Conservation (phyloP, 1,140 invertebrate genomes). For the Lerema accius region DNA sequence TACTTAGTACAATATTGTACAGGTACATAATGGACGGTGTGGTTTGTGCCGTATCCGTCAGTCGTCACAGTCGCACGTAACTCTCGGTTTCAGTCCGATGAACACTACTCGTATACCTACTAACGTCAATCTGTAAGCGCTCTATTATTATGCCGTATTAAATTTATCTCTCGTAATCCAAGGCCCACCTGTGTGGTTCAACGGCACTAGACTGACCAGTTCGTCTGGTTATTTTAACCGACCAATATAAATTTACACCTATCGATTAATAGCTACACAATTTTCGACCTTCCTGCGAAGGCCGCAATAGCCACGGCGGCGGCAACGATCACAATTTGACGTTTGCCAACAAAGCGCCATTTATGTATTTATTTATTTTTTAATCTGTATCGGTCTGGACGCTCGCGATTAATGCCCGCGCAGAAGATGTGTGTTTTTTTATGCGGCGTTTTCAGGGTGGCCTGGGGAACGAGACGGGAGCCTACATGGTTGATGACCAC, state of each 20-base stretch:
- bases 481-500: conserved; percentile 35
- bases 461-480: conserved; percentile 35
- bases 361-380: conserved; percentile 71
- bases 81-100: conserved; percentile 55
- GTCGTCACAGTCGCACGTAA: conserved; percentile 31
- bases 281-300: conserved; percentile 54
- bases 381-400: conserved; percentile 65
- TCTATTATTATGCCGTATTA: conserved; percentile 76
- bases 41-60: conserved; percentile 14
- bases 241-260: conserved; percentile 66
- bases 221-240: conserved; percentile 69
- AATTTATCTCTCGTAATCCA: conserved; percentile 78
- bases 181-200: conserved; percentile 76
- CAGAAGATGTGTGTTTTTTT: conserved; percentile 48
- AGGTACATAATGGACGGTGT: no score
- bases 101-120: conserved; percentile 38
- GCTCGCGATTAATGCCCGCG: conserved; percentile 63
- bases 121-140: conserved; percentile 53
- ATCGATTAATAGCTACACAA: conserved; percentile 54
- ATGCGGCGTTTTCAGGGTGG: conserved; percentile 52
- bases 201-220: conserved; percentile 76
- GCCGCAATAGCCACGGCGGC: conserved; percentile 39
- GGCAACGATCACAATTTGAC: conserved; percentile 38
- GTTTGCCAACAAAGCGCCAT: conserved; percentile 61
- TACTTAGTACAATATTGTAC: no score